These are phyloP conservation scores for Gastrophysa polygoni DNA, from an alignment of 2,888 invertebrate species.

Conservation along the genomic window DNA sequence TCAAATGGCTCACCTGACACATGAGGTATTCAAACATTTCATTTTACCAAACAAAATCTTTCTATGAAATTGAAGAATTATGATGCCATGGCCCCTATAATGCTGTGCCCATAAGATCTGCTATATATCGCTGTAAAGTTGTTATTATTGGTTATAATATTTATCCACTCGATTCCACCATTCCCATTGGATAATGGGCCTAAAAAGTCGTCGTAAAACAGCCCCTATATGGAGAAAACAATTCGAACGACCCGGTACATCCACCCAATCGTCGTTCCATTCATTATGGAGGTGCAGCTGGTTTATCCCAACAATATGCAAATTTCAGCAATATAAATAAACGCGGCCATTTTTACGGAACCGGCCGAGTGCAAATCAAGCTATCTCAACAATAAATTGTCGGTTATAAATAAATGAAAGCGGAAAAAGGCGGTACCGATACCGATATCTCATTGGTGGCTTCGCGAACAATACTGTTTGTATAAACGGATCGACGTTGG, in stretches of 20 bases:
- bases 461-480: slow-evolving; percentile 33
- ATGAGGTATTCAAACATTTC: no score
- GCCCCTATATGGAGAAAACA: not conserved
- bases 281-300: not conserved
- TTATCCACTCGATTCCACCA: no score
- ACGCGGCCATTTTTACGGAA: slow-evolving; percentile 13
- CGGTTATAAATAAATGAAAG: slow-evolving; percentile 32
- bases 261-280: not conserved
- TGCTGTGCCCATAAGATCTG: no score
- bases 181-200: no score
- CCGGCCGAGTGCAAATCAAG: slow-evolving; percentile 22
- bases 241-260: not conserved
- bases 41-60: no score
- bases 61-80: no score
- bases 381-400: slow-evolving; percentile 35
- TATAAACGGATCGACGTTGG: slow-evolving; percentile 44
- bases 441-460: slow-evolving; percentile 31
- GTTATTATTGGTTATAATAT: no score
- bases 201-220: no score
- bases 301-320: slow-evolving; percentile 11
- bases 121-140: no score
- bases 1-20: no score
- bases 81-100: no score
- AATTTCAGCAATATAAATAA: slow-evolving; percentile 1
- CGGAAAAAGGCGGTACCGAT: slow-evolving; percentile 31